Base-by-base conservation (phyloP, 2,113 vertebrate species). In the Callocephalon fimbriatum region DNA sequence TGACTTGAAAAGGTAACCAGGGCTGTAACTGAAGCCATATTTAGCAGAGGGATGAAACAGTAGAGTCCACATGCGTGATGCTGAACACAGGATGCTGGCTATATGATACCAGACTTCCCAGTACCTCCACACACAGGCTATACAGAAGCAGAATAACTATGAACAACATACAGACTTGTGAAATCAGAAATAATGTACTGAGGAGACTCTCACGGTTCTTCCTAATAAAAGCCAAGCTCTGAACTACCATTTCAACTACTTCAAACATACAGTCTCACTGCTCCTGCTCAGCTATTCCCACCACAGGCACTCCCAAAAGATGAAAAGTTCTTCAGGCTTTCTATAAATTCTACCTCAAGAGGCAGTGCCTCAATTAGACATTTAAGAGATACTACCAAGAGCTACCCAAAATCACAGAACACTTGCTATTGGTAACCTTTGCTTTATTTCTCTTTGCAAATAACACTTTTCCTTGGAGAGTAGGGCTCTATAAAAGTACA, bases 1-100 rank as follows among this genome's bases (percentile, higher is more conserved):
- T 87, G 85, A 75, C 83, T 47, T 73, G 56, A 71, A 93, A 94
- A 93, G 79, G 91, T 77, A 91, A 96, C 44, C 86, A 88, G 42
- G 10, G 48, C 74, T 79, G 66, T 75, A 92, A 58, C 8, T 1
- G 37, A 81, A 91, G 66, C 4, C 1, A 16, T 6, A 8, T 73
- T 31, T 47, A 74, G 40, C 19, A 56, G 82, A 94, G 86, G 31
- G 78, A 7, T 6, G n/a, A 21, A 90, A 42, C 1, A 3, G 42
- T 17, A 70, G 77, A 72, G 67, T 29, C n/a, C 26, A 56, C 29
- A 12, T 20, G 18, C 26, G 12, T 1, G 29, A 37, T 10, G 67
- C 71, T 25, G 29, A 8, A 61, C 78, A 35, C 61, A 6, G 11
- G 29, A 10, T 32, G 37, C 58, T 63, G 56, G 19, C 9, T 27